A percentile compares a stretch with the other conserved stretches of the same genome.
phyloP scores from a whole-genome alignment of 2,797 vertebrate genomes.

The Hoplostethus mediterraneus region DNA sequence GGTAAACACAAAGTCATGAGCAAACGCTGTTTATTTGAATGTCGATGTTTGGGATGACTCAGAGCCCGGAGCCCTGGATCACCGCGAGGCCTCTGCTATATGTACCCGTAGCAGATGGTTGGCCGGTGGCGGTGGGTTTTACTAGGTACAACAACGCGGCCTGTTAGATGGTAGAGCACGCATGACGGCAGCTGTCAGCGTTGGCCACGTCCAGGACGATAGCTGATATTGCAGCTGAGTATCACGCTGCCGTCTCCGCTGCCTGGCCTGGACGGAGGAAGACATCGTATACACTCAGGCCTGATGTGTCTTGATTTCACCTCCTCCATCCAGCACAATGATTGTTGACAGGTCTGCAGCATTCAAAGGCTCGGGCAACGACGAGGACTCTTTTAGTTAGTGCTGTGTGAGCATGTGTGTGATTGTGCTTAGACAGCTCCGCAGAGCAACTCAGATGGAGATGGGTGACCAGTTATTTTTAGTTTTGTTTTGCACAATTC shows the following conservation, averaged over 20 bases:
- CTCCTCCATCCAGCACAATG: slow-evolving; percentile 11
- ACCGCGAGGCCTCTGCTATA: slow-evolving; percentile 36
- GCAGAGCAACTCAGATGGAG: slow-evolving; percentile 19
- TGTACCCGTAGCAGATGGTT: slow-evolving; percentile 64
- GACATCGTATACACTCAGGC: slow-evolving; percentile 23
- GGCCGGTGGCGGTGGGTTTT: slow-evolving; percentile 48
- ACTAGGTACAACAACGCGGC: slow-evolving; percentile 35
- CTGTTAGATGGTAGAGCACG: slow-evolving; percentile 17
- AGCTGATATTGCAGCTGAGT: slow-evolving; percentile 29
- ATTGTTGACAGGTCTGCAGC: slow-evolving; percentile 47
- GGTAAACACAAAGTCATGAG: slow-evolving; percentile 57
- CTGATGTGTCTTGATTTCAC: slow-evolving; percentile 53
- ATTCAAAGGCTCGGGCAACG: slow-evolving; percentile 30
- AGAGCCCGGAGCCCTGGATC: slow-evolving; percentile 52
- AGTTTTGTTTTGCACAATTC: too few species aligned
- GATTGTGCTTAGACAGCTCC: slow-evolving; percentile 18
- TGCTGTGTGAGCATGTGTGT: slow-evolving; percentile 17
- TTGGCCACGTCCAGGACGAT: slow-evolving; percentile 47
- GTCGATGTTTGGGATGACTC: slow-evolving; percentile 56
- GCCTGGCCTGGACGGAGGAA: background rate
- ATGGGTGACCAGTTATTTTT: slow-evolving; percentile 21
- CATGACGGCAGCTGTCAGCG: slow-evolving; percentile 60
- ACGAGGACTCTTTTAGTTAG: background rate
- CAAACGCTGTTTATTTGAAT: slow-evolving; percentile 66
- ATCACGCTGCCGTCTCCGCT: slow-evolving; percentile 21